phyloP scores from a whole-genome alignment of 2,888 invertebrate genomes.

The Harpagoxenus sublaevis region DNA sequence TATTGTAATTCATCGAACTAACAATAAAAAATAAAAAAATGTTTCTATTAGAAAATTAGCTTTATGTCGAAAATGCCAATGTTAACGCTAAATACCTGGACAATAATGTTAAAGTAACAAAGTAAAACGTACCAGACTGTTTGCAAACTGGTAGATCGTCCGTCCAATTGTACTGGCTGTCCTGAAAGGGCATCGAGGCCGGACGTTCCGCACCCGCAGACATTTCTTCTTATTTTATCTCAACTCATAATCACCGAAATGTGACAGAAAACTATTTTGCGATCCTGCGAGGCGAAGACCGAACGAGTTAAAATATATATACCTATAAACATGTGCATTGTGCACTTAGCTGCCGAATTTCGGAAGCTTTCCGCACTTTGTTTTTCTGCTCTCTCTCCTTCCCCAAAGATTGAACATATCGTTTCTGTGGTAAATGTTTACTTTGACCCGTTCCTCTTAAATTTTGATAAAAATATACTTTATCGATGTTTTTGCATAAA shows the following conservation, averaged over 20 bases:
- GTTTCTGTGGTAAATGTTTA: too few species aligned
- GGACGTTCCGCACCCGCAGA: slow-evolving; percentile 82
- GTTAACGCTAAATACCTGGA: background rate
- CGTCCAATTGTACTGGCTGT: slow-evolving; percentile 90
- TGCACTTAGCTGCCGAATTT: background rate
- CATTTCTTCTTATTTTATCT: slow-evolving; percentile 78
- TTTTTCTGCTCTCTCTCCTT: too few species aligned
- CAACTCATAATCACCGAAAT: background rate
- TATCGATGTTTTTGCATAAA: too few species aligned
- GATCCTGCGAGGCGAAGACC: too few species aligned
- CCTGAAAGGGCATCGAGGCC: slow-evolving; percentile 84
- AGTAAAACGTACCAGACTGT: slow-evolving; percentile 88
- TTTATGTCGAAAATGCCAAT: background rate
- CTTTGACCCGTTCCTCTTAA: too few species aligned
- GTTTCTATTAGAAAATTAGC: background rate
- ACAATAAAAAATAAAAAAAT: background rate
- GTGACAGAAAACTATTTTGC: background rate
- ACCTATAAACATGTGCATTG: background rate
- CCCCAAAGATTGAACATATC: too few species aligned
- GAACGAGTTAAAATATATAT: background rate
- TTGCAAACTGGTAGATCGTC: slow-evolving; percentile 95
- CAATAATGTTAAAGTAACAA: slow-evolving; percentile 14
- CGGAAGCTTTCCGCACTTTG: background rate
- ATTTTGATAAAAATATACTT: too few species aligned
- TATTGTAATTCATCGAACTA: background rate